These are phyloP conservation scores for Aphaenogaster ashmeadi DNA, from an alignment of 1,140 invertebrate genomes.

Conservation along the genomic window DNA sequence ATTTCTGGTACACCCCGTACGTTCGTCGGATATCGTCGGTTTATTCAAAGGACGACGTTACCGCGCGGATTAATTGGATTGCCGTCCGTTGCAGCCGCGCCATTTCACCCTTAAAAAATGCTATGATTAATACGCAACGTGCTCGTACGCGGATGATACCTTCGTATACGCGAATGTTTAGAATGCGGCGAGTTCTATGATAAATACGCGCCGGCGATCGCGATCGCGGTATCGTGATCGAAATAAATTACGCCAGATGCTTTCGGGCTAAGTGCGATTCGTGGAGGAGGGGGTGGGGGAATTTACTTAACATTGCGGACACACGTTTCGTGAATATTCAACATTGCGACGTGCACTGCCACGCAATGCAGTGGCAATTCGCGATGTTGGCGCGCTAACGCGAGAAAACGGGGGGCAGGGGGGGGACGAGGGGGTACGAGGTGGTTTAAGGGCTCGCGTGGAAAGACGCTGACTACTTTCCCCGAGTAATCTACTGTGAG, in stretches of 20 bases:
- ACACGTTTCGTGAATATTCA: constrained; percentile 72
- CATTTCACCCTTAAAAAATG: background rate
- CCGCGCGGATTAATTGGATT: background rate
- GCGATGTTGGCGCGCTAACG: constrained; percentile 43
- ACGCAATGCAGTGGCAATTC: constrained; percentile 75
- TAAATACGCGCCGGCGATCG: constrained; percentile 15
- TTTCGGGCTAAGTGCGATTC: constrained; percentile 27
- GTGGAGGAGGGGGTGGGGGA: background rate
- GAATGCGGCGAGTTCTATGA: background rate
- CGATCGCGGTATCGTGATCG: constrained; percentile 31
- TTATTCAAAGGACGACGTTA: background rate
- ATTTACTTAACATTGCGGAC: constrained; percentile 55
- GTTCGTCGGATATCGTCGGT: background rate
- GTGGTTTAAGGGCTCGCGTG: background rate
- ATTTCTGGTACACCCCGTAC: background rate
- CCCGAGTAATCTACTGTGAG: background rate
- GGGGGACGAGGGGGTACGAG: background rate
- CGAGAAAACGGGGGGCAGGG: background rate
- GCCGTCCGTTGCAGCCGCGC: background rate
- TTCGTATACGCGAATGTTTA: background rate
- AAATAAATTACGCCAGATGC: constrained; percentile 29
- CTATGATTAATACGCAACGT: background rate
- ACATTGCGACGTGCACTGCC: constrained; percentile 69
- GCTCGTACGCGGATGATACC: too few relatives aligned
- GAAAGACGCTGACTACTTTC: constrained; percentile 26